Conservation (phyloP, 2,113 vertebrate genomes). For the Gallinago paraguaiae region DNA sequence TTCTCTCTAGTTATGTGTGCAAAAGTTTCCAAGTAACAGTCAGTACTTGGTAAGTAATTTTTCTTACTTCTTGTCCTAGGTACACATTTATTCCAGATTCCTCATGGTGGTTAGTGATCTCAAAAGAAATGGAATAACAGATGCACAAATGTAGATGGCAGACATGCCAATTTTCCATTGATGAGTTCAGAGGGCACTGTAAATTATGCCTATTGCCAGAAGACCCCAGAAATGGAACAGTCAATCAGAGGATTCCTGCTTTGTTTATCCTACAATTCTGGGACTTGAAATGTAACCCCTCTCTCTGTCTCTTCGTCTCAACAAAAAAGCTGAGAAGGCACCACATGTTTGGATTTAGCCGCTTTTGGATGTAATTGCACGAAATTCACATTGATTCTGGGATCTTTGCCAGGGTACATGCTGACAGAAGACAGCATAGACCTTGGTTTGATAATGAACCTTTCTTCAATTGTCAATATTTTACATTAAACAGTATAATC, state of each 20-base stretch:
- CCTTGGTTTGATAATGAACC: slow-evolving; percentile 43
- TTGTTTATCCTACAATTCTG: not conserved
- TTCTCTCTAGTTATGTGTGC: slow-evolving; percentile 46
- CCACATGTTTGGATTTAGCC: not conserved
- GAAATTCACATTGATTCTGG: not conserved
- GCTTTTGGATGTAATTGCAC: not conserved
- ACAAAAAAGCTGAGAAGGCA: slow-evolving; percentile 33
- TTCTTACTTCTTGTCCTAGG: slow-evolving; percentile 34
- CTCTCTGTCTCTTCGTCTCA: not conserved
- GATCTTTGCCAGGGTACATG: slow-evolving; percentile 33
- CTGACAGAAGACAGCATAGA: slow-evolving; percentile 36
- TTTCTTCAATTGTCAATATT: slow-evolving; percentile 31
- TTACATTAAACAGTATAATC: not conserved
- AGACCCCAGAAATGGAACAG: slow-evolving; percentile 5
- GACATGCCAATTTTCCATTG: slow-evolving; percentile 13
- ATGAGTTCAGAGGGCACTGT: not conserved
- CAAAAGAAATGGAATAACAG: slow-evolving; percentile 38
- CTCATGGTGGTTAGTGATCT: slow-evolving; percentile 14
- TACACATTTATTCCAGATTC: slow-evolving; percentile 27
- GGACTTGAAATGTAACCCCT: not conserved
- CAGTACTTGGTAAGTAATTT: slow-evolving; percentile 7
- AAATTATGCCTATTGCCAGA: not conserved
- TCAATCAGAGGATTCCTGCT: not conserved
- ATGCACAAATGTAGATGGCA: not conserved
- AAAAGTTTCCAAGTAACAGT: slow-evolving; percentile 57